These are phyloP conservation scores for Malaclemys terrapin DNA, from an alignment of 2,113 vertebrate genomes.

Conservation along the genomic window DNA sequence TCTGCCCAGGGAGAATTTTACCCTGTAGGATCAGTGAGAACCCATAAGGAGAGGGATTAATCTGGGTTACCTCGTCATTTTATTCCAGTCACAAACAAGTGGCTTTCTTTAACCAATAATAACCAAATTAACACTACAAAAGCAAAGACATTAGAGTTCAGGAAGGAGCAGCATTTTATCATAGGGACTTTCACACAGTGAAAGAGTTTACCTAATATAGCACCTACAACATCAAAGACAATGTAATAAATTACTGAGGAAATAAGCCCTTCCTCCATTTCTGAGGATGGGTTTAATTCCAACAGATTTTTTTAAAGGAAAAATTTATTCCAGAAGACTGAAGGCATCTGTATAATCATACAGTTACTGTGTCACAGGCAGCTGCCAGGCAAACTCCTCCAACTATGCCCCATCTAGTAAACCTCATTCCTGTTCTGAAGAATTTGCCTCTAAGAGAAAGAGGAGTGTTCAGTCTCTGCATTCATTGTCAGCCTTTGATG, in stretches of 20 bases:
- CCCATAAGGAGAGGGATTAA: neutral
- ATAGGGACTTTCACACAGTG: neutral
- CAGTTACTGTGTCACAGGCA: neutral
- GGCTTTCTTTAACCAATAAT: slow-evolving; percentile 18
- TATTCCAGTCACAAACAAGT: neutral
- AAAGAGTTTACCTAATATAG: neutral
- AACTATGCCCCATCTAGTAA: neutral
- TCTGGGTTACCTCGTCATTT: slow-evolving; percentile 38
- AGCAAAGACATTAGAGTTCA: neutral
- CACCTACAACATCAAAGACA: neutral
- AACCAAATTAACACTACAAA: slow-evolving; percentile 27
- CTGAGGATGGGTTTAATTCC: neutral
- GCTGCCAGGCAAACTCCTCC: neutral
- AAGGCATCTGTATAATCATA: neutral
- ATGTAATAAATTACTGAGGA: neutral
- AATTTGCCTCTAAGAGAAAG: neutral
- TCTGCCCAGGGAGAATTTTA: slow-evolving; percentile 17
- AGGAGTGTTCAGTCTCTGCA: neutral
- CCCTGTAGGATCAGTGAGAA: neutral
- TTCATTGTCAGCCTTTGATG: neutral
- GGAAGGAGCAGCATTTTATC: neutral
- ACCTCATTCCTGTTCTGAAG: neutral
- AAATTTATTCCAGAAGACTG: neutral
- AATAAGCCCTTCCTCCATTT: neutral
- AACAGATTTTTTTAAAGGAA: neutral